Evolutionary conservation across 2,888 invertebrate species (phyloP), one percentile per base, ranked within the genome.

Genomic region (Ptychoptera contaminata): DNA sequence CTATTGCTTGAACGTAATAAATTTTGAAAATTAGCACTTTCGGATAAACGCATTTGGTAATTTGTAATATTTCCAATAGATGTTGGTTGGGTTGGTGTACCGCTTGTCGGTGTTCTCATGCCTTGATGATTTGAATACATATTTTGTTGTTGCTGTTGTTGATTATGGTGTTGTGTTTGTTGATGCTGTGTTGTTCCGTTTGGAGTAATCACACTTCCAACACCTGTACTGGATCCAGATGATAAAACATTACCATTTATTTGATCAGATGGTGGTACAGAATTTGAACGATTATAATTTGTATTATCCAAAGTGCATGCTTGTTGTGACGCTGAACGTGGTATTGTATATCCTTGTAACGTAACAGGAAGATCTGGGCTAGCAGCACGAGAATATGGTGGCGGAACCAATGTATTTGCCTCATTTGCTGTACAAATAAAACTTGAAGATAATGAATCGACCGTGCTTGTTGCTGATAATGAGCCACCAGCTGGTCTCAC

Each of bases 341-440:
- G 69, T 58, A 75, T 57, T 53, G 62, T 64, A 55, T 63, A 61
- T 57, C 53, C 50, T 48, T 34, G 47, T 43, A 55, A 51, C 53
- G 47, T 56, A 54, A 53, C 69, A 37, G 73, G 65, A 54, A 76
- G 75, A 53, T 82, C 82, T 54, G 80, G 73, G 62, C 80, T 83
- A 54, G 77, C 78, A 52, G 81, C 79, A 56, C 81, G 77, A 46
- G 85, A 85, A 65, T 87, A 87, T 14, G 86, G 84, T 39, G 86
- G 86, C 47, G 86, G 86, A 54, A 86, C 77, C 60, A 84, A 72
- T 46, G 81, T 79, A 63, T 86, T 86, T 44, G 85, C 83, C 76
- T 87, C 86, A 68, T 85, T 86, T 52, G 82, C 76, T 56, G 83
- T 85, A 67, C 85, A 86, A 65, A 85, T 79, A 67, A 82, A 86